Evolutionary conservation across 2,113 vertebrate genomes (phyloP).

Genomic region (Ranitomeya variabilis): DNA sequence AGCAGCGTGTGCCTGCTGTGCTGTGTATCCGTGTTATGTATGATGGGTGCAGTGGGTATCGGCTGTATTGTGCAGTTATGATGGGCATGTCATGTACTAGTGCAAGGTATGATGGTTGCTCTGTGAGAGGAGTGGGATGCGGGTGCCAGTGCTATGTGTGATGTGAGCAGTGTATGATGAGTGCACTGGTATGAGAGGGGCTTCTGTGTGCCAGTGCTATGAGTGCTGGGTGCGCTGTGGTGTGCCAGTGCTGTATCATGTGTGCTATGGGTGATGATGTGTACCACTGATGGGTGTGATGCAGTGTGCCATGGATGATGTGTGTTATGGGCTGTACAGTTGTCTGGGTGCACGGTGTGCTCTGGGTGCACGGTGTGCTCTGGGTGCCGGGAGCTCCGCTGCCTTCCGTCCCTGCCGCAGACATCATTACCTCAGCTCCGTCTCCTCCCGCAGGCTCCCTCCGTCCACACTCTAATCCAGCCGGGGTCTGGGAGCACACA

Average conservation of each 20-base stretch:
- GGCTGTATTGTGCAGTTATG: too few relatives aligned
- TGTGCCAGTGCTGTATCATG: background rate
- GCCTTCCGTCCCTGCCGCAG: background rate
- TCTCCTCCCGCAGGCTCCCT: constrained; percentile 46
- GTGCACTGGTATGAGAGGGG: background rate
- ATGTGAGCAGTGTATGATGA: background rate
- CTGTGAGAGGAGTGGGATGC: too few relatives aligned
- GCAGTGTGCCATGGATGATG: background rate
- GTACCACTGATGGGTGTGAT: too few relatives aligned
- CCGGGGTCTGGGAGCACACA: background rate
- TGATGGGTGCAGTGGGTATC: too few relatives aligned
- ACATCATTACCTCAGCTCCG: background rate
- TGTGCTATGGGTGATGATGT: background rate
- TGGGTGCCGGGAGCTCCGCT: background rate
- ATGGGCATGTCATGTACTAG: too few relatives aligned
- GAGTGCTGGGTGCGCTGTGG: background rate
- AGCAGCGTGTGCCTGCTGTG: too few relatives aligned
- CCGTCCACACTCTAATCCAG: constrained; percentile 33
- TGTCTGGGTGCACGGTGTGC: too few relatives aligned
- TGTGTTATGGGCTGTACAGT: too few relatives aligned
- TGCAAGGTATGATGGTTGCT: too few relatives aligned
- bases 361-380: too few relatives aligned
- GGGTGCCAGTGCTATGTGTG: too few relatives aligned
- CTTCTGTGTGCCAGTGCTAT: background rate
- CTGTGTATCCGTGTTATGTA: too few relatives aligned